Evolutionary conservation across 2,888 invertebrate species (phyloP).

Genomic region (Macrophya alboannulata): DNA sequence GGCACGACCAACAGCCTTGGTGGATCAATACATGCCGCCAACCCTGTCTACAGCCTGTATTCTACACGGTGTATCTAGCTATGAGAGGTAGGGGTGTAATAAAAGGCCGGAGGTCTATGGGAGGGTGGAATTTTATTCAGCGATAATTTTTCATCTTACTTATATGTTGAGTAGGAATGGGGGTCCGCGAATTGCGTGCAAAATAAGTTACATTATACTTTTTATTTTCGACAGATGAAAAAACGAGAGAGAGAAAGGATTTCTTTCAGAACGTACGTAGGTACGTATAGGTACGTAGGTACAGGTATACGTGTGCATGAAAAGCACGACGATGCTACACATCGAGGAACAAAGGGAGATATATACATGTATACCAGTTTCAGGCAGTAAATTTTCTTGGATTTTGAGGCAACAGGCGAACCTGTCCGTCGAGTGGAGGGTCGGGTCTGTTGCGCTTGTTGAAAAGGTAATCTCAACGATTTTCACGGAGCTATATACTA

Average conservation of each 20-base stretch:
- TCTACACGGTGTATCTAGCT: conserved; percentile 34
- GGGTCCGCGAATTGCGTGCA: not conserved
- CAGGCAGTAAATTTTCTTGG: not conserved
- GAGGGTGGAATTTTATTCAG: conserved; percentile 8
- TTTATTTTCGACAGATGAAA: too few species aligned
- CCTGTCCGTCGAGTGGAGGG: conserved; percentile 17
- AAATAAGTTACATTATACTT: not conserved
- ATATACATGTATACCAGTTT: not conserved
- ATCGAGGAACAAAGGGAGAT: not conserved
- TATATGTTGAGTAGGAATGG: not conserved
- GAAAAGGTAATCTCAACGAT: not conserved
- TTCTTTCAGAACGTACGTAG: not conserved
- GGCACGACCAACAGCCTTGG: conserved; percentile 42
- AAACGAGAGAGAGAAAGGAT: not conserved
- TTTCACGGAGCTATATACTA: not conserved
- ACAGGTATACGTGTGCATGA: not conserved
- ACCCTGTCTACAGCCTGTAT: conserved; percentile 48
- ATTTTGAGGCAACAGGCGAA: conserved; percentile 41
- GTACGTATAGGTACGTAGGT: not conserved
- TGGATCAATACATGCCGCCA: conserved; percentile 51
- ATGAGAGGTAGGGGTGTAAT: not conserved
- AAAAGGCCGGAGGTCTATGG: not conserved
- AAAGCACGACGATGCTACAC: not conserved
- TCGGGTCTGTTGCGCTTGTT: not conserved
- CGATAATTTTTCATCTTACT: not conserved